Evolutionary conservation across 2,888 invertebrate genomes (phyloP).

Genomic region (Stenoptilia bipunctidactyla): DNA sequence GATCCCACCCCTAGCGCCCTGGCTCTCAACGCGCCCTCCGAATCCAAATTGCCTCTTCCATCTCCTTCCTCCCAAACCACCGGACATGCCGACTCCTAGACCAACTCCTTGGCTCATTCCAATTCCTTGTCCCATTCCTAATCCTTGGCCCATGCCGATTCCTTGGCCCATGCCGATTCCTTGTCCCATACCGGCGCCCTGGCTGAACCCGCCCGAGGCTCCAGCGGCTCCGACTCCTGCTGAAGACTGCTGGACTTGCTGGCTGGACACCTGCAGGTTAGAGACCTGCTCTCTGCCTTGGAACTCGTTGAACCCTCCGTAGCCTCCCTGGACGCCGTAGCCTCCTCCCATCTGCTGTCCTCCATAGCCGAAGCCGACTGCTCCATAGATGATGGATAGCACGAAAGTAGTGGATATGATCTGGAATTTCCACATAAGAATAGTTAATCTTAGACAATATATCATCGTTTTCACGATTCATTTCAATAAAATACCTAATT

Average conservation of each 20-base stretch:
- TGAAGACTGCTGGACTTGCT: not conserved
- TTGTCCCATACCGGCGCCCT: slow-evolving; percentile 1
- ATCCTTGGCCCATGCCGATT: not conserved
- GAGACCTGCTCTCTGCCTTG: too few species aligned
- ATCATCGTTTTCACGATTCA: too few species aligned
- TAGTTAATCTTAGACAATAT: too few species aligned
- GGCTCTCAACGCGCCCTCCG: not conserved
- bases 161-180: not conserved
- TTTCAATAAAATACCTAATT: too few species aligned
- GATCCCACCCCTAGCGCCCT: slow-evolving; percentile 3
- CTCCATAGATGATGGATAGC: too few species aligned
- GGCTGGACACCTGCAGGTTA: not conserved
- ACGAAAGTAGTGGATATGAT: too few species aligned
- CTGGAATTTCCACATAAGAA: too few species aligned
- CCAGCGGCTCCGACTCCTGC: slow-evolving; percentile 3
- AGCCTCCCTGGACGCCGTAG: too few species aligned
- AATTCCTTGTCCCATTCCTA: not conserved
- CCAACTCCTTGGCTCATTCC: not conserved
- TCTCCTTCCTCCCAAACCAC: not conserved
- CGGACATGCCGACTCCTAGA: not conserved
- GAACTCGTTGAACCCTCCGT: too few species aligned
- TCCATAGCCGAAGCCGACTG: too few species aligned
- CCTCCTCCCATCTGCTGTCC: too few species aligned
- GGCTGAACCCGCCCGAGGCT: slow-evolving; percentile 10
- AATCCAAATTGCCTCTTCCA: not conserved